These are phyloP conservation scores for Petrocephalus zakoni DNA, from an alignment of 2,113 vertebrate genomes.

Conservation along the genomic window DNA sequence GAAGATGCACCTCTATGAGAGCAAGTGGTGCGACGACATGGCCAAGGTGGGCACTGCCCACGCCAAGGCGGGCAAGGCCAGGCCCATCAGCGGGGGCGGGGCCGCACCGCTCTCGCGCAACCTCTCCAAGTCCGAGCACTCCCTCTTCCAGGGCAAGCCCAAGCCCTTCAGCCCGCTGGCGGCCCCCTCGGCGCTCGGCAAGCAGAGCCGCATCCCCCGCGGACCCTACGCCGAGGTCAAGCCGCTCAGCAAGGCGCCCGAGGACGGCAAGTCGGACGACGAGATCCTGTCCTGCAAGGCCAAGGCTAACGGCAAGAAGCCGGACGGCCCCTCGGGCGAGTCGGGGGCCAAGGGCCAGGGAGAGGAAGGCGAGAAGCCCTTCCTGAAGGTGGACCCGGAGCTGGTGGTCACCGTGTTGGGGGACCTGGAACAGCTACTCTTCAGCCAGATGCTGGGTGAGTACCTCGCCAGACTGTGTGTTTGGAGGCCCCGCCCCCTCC, in stretches of 20 bases:
- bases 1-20: constrained; percentile 89
- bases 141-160: constrained; percentile 79
- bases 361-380: constrained; percentile 78
- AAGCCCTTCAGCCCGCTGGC: constrained; percentile 74
- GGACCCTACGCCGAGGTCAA: constrained; percentile 94
- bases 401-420: constrained; percentile 96
- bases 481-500: neutral
- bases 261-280: constrained; percentile 82
- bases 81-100: constrained; percentile 43
- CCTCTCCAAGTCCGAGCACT: constrained; percentile 91
- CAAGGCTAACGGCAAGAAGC: constrained; percentile 63
- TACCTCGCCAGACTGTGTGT: constrained; percentile 32
- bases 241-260: constrained; percentile 85
- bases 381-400: constrained; percentile 95
- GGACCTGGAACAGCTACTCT: constrained; percentile 95
- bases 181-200: constrained; percentile 65
- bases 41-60: constrained; percentile 61
- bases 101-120: constrained; percentile 73
- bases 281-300: constrained; percentile 86
- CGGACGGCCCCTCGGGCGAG: constrained; percentile 51
- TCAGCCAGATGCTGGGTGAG: constrained; percentile 98
- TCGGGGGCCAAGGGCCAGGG: constrained; percentile 57
- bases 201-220: constrained; percentile 90
- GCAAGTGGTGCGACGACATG: constrained; percentile 92
- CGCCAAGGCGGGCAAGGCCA: constrained; percentile 57